Percentiles rank a stretch among this genome's conserved stretches.
Evolutionary conservation across 92 coral and sea anemone species (phyloP).

Genomic region (Paragorgia papillata): DNA sequence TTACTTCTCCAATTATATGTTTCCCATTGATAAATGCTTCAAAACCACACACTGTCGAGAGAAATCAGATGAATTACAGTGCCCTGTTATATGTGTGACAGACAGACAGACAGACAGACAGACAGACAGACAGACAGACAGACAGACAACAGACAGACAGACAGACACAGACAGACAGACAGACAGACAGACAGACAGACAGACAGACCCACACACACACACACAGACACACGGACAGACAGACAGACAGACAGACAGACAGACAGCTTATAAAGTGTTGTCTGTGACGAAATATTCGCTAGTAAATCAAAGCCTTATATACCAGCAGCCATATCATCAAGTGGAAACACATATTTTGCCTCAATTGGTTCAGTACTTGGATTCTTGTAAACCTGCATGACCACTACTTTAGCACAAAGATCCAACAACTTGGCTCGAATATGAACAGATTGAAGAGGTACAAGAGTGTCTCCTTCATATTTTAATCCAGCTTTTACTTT

Average conservation of each 20-base stretch:
- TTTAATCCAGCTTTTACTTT: slow-evolving; percentile 87
- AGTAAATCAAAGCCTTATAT: too few relatives aligned
- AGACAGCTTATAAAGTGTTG: too few relatives aligned
- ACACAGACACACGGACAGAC: too few relatives aligned
- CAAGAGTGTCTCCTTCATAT: slow-evolving; percentile 78
- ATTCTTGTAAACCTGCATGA: slow-evolving; percentile 87
- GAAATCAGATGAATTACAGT: not conserved
- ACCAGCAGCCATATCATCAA: slow-evolving; percentile 99
- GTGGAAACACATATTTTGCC: slow-evolving; percentile 93
- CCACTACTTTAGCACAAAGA: slow-evolving; percentile 92
- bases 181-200: too few relatives aligned
- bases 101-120: slow-evolving; percentile 28
- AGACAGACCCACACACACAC: too few relatives aligned
- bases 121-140: not conserved
- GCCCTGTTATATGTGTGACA: too few relatives aligned
- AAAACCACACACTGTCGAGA: slow-evolving; percentile 83
- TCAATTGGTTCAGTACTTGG: slow-evolving; percentile 83
- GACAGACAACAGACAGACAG: too few relatives aligned
- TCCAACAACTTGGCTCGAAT: slow-evolving; percentile 89
- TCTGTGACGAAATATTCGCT: too few relatives aligned
- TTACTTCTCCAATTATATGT: slow-evolving; percentile 95
- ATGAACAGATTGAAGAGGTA: slow-evolving; percentile 90
- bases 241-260: not conserved
- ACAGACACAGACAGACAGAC: slow-evolving; percentile 26
- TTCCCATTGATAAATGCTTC: slow-evolving; percentile 98